Percentiles rank a stretch among this genome's conserved stretches.
Evolutionary conservation across 2,113 vertebrate genomes (phyloP).

Genomic region (Sisor rabdophorus): DNA sequence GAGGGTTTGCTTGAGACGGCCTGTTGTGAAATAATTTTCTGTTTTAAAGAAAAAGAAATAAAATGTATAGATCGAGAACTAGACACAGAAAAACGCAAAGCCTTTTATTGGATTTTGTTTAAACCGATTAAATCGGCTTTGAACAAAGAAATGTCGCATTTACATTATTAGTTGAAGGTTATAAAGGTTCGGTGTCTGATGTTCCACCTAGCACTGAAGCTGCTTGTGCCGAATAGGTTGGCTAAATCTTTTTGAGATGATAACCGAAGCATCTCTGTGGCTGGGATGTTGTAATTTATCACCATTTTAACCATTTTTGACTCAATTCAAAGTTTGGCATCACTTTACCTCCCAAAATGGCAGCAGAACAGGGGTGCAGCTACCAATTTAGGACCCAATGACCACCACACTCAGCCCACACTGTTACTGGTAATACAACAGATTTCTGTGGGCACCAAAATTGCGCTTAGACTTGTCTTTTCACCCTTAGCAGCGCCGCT

Average conservation of each 20-base stretch:
- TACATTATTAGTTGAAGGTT: not conserved
- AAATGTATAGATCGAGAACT: constrained; percentile 59
- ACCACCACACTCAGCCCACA: no score
- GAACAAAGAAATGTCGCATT: not conserved
- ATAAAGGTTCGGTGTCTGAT: not conserved
- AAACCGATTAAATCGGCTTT: not conserved
- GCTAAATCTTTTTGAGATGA: not conserved
- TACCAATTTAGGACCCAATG: no score
- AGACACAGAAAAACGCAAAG: constrained; percentile 33
- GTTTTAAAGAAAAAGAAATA: constrained; percentile 82
- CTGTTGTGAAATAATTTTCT: constrained; percentile 81
- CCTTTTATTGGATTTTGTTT: constrained; percentile 30
- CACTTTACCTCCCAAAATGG: not conserved
- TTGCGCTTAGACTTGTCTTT: no score
- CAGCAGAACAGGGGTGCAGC: no score
- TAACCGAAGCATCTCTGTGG: not conserved
- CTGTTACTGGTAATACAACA: no score
- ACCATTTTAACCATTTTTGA: not conserved
- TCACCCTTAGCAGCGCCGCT: no score
- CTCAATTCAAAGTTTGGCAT: no score
- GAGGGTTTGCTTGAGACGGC: constrained; percentile 77
- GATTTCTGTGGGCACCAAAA: no score
- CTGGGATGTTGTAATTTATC: not conserved
- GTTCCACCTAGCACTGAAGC: not conserved
- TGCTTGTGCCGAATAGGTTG: not conserved